Base-by-base conservation (phyloP, 1,140 invertebrate species). In the Stegodyphus dumicola region DNA sequence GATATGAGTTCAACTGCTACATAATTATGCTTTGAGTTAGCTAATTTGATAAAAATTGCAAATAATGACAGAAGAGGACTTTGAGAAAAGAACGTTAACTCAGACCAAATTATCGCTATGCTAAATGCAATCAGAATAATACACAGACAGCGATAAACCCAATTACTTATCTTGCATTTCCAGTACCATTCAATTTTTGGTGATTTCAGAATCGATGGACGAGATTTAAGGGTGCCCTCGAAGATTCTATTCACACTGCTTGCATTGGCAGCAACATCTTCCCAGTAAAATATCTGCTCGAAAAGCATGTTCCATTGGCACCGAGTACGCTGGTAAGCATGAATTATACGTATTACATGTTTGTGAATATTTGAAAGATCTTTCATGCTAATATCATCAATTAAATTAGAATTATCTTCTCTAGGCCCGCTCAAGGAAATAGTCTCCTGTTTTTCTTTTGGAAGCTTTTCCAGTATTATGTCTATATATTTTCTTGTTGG, bases 241-340 rank as follows among this genome's bases (percentile, higher is more conserved):
- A 96, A 98, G 81, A 93, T 92, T 66, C 91, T 91, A 88, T 96
- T 95, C 6, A 93, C 92, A 53, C 94, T 96, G 65, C 93, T 92
- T 89, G 94, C 92, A 91, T 98, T 98, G 77, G 93, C 92, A 7
- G 94, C 93, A 69, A 97, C 93, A 91, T 99, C 98, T 91, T 99
- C 98, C 87, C 99, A 91, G 53, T 91, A 89, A 67, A 93, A 90
- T 6, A 93, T 92, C 85, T 94, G 93, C 79, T 96, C 93, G 60
- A 99, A 93, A 88, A 98, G 93, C 74, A 96, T 92, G 78, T 93
- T 93, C 96, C 97, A 99, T 89, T 98, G 96, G 0, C 96, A 96
- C 90, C 98, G 95, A n/a, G 96, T 97, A 86, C 95, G 92, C 91
- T 96, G 94, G n/a, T 95, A 91, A 7, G 95, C 95, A 91, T 99